Evolutionary conservation across 2,113 vertebrate species (phyloP), one percentile per base, ranked within the genome.

Genomic region (Carassius gibelio): DNA sequence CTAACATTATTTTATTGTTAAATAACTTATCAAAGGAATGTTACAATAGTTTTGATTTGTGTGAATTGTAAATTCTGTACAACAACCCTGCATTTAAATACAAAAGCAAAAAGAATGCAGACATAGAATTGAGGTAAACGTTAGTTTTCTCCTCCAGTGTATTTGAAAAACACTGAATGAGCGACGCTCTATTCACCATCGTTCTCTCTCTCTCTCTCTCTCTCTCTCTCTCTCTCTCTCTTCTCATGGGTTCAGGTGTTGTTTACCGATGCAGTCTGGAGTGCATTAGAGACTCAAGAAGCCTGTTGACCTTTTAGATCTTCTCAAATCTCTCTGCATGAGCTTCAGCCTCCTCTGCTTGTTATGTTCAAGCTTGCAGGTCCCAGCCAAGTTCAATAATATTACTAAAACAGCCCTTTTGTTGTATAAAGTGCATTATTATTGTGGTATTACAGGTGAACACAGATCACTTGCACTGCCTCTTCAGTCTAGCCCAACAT

Each of bases 241-340:
- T 1, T 69, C 71, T 48, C 36, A n/a, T 52, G 72, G 42, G 38
- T 23, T 75, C 11, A 19, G 66, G 14, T 38, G 15, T 69, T 69
- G 48, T 50, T 50, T 38, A 38, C 38, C 10, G 34, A 5, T 55
- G 81, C 48, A 19, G 17, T 36, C 69, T 19, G 57, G 64, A 71
- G 66, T 69, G 38, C 55, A 64, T 17, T 89, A 34, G 66, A 88
- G 87, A 89, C 86, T 87, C 80, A 81, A 72, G 55, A 50, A 79
- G 89, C 84, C 87, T 82, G 61, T 82, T 91, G 19, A 71, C 68
- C 72, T 75, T 75, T 75, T 42, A 75, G 89, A 90, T 91, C 88
- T 90, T 92, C 86, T 88, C 88, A 87, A 86, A 85, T 84, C 71
- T 81, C 66, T 52, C 72, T 48, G 72, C 38, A 23, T 23, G 72